phyloP scores from a whole-genome alignment of 2,113 vertebrate species.

The Mormoops blainvillei region DNA sequence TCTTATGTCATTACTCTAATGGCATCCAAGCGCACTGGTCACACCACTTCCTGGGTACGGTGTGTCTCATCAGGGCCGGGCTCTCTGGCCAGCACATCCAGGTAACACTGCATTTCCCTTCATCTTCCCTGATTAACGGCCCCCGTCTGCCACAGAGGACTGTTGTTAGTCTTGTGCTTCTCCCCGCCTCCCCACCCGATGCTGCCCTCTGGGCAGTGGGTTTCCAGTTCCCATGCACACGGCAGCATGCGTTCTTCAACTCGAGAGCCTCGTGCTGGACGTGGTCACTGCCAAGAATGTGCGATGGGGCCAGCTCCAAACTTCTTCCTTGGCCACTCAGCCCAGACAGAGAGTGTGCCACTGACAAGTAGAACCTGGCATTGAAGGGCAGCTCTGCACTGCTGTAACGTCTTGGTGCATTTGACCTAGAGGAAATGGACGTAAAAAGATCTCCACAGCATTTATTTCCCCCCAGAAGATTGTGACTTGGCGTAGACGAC shows the following conservation, averaged over 20 bases:
- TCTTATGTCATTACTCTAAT: conserved; percentile 29
- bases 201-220: conserved; percentile 63
- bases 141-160: conserved; percentile 66
- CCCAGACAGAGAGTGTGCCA: conserved; percentile 64
- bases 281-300: conserved; percentile 68
- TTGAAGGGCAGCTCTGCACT: conserved; percentile 58
- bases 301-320: conserved; percentile 69
- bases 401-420: conserved; percentile 69
- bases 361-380: conserved; percentile 63
- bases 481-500: conserved; percentile 64
- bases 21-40: background rate
- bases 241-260: conserved; percentile 70
- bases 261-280: conserved; percentile 66
- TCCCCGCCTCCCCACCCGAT: background rate
- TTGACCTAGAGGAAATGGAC: conserved; percentile 54
- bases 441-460: conserved; percentile 65
- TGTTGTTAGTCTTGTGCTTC: conserved; percentile 52
- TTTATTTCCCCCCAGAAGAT: conserved; percentile 53
- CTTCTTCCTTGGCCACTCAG: conserved; percentile 74
- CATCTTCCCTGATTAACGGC: conserved; percentile 65
- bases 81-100: conserved; percentile 28
- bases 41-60: background rate
- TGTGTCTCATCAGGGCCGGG: background rate
- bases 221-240: conserved; percentile 65
- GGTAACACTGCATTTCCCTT: conserved; percentile 54